Evolutionary conservation across 2,113 vertebrate genomes (phyloP).

Genomic region (Stomatorhinus ivindoensis): DNA sequence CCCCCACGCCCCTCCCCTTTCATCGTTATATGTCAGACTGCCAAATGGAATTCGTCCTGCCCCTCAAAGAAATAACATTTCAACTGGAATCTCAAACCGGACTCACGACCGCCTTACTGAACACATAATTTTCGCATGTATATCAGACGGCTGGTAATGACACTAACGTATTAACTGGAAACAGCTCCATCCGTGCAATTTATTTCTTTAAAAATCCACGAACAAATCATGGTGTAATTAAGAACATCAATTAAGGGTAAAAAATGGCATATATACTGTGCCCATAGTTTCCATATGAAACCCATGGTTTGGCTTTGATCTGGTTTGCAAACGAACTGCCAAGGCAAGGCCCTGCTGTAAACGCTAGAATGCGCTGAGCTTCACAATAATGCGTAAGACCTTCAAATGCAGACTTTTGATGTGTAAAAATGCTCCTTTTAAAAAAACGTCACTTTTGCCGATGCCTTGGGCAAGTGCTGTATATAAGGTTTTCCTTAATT

Average conservation of each 20-base stretch:
- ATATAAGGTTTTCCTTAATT: not conserved
- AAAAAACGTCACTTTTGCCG: not conserved
- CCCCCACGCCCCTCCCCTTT: not conserved
- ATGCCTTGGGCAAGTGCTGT: not conserved
- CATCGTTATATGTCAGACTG: slow-evolving; percentile 8
- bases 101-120: not conserved
- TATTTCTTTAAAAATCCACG: not conserved
- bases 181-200: not conserved
- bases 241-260: not conserved
- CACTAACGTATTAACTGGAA: slow-evolving; percentile 11
- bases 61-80: slow-evolving; percentile 9
- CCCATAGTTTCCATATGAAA: not conserved
- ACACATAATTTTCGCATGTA: not conserved
- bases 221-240: not conserved
- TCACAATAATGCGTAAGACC: not conserved
- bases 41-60: not conserved
- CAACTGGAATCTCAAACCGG: not conserved
- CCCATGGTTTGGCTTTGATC: not conserved
- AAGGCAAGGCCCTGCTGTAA: not conserved
- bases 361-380: not conserved
- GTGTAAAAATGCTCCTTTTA: not conserved
- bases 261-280: not conserved
- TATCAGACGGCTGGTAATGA: not conserved
- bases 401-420: not conserved
- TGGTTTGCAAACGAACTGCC: not conserved